Base-by-base conservation (phyloP, 1,140 invertebrate species). In the Pectinophora gossypiella region DNA sequence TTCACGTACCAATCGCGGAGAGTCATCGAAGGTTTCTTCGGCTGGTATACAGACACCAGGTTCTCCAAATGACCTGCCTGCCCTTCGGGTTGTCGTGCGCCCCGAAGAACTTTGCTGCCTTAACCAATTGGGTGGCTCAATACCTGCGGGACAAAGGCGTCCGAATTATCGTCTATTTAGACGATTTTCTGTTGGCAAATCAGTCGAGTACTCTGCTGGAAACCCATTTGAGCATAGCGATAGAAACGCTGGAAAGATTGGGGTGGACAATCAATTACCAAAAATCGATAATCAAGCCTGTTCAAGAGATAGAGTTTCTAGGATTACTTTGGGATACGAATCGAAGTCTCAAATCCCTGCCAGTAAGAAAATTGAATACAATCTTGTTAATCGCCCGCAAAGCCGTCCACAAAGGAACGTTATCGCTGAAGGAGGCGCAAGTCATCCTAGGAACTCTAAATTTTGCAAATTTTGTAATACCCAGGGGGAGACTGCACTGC, bases 401-500 rank as follows among this genome's bases (percentile, higher is more conserved):
- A 20, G 4, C 12, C 10, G 1, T 48, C 1, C 4, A 22, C 5
- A 48, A 32, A 48, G 15, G 15, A 18, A 44, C 7, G 9, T 44
- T 5, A 9, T 20, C 18, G 9, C 42, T 44, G 7, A 44, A 44
- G 36, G n/a, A 48, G 16, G 3, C 13, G 2, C 46, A 48, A 27
- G 6, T n/a, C n/a, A 12, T 49, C 5, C 19, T 49, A 19, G 48
- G 48, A 10, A 18, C 2, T 19, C 20, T 49, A 5, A 51, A 44
- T 23, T 51, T 44, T 21, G 49, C 40, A n/a, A 42, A 15, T 18
- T 51, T 87, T 87, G 57, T 90, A 77, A 51, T 90, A 90, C 67
- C 65, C 87, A 51, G 86, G 89, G 22, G 89, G 90, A 63, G 59
- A 5, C 56, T 61, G 6, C 56, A 52, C 36, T 59, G 42, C 13